Conservation (phyloP, 1,140 invertebrate genomes). For the Copidosoma floridanum region DNA sequence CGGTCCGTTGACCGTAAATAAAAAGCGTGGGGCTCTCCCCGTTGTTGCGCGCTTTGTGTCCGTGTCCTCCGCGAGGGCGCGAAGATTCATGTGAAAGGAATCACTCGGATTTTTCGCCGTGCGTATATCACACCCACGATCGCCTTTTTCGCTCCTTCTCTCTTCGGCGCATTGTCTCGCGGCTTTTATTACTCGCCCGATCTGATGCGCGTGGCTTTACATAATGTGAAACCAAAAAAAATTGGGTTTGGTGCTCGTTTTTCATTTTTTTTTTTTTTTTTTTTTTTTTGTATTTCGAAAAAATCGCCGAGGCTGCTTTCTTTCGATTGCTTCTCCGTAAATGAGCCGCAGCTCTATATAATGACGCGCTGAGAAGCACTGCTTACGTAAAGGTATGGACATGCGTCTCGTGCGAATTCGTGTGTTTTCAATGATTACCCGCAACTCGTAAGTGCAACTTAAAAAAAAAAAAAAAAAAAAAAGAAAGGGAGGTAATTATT, state of each 20-base stretch:
- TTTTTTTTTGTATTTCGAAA: not conserved
- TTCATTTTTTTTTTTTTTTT: not conserved
- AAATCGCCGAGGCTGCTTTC: conserved; percentile 8
- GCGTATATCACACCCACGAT: conserved; percentile 26
- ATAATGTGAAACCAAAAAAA: conserved; percentile 22
- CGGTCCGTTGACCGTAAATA: conserved; percentile 16
- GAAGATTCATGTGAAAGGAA: conserved; percentile 25
- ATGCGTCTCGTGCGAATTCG: too few species aligned
- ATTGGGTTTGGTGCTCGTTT: conserved; percentile 1
- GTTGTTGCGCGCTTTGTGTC: not conserved
- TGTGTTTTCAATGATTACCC: too few species aligned
- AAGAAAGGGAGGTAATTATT: too few species aligned
- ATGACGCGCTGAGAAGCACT: too few species aligned
- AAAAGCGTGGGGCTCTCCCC: not conserved
- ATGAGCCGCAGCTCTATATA: too few species aligned
- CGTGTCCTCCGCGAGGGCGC: conserved; percentile 3
- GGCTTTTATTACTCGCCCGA: conserved; percentile 6
- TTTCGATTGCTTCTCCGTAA: too few species aligned
- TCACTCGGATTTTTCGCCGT: conserved; percentile 24
- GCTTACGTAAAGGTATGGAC: too few species aligned
- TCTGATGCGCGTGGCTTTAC: conserved; percentile 8
- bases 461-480: too few species aligned
- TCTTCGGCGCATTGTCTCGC: not conserved
- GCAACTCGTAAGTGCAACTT: too few species aligned
- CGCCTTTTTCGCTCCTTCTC: not conserved